A percentile compares a stretch with the other conserved stretches of the same genome.
Conservation (phyloP, 2,797 vertebrate species). For the Phaenicophaeus curvirostris region DNA sequence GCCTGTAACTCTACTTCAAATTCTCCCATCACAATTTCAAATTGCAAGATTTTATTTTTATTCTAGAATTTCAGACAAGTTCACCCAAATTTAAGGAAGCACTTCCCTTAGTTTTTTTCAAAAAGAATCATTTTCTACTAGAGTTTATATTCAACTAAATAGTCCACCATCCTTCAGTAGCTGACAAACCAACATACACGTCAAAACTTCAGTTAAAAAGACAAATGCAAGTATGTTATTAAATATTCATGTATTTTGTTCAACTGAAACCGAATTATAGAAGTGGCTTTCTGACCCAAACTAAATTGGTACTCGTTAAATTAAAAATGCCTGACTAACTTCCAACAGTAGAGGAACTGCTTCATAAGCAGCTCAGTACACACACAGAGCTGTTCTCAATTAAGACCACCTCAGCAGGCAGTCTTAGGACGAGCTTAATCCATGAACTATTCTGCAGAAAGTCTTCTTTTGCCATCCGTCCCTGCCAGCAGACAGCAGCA, state of each 20-base stretch:
- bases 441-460: neutral
- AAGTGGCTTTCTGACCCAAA: constrained; percentile 10
- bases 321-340: neutral
- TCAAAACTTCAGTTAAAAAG: constrained; percentile 6
- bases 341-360: neutral
- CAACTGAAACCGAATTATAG: neutral
- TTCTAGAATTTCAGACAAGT: neutral
- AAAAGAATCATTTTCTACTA: neutral
- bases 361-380: neutral
- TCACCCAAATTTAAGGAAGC: neutral
- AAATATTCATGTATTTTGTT: neutral
- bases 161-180: constrained; percentile 1
- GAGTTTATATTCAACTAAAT: constrained; percentile 12
- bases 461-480: neutral
- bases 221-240: neutral
- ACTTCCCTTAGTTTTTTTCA: neutral
- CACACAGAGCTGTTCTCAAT: neutral
- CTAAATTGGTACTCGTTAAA: neutral
- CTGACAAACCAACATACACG: neutral
- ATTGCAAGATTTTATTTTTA: neutral
- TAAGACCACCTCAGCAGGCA: neutral
- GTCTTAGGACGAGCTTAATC: neutral
- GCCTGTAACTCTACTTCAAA: neutral
- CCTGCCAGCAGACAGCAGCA: neutral
- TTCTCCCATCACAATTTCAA: neutral